A percentile compares a stretch with the other conserved stretches of the same genome.
Evolutionary conservation across 2,888 invertebrate genomes (phyloP).

Genomic region (Xestia sexstrigata): DNA sequence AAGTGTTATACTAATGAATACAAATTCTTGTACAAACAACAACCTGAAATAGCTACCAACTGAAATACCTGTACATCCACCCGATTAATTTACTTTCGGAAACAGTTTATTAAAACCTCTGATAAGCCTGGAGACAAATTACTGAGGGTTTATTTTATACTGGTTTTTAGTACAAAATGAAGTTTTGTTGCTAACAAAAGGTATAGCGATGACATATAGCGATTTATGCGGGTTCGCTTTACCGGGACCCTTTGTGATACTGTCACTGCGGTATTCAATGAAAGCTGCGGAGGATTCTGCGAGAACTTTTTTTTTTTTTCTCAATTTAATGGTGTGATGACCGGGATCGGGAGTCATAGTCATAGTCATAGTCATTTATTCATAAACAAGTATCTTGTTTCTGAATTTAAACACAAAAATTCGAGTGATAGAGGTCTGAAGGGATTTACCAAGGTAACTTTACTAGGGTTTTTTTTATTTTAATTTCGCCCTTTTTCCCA

Average conservation of each 20-base stretch:
- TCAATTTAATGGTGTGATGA: constrained; percentile 29
- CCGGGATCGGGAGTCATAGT: neutral
- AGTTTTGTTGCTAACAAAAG: constrained; percentile 78
- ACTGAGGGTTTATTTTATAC: constrained; percentile 42
- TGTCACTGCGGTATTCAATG: constrained; percentile 75
- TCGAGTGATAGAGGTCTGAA: too few species aligned
- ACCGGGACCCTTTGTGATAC: constrained; percentile 73
- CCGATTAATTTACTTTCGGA: constrained; percentile 58
- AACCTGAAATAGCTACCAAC: constrained; percentile 45
- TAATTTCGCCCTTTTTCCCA: neutral
- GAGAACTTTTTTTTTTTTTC: constrained; percentile 38
- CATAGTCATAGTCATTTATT: too few species aligned
- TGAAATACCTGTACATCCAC: constrained; percentile 59
- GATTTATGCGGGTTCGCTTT: constrained; percentile 77
- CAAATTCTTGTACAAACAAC: constrained; percentile 52
- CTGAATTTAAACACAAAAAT: too few species aligned
- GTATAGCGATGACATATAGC: constrained; percentile 77
- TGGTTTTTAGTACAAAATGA: constrained; percentile 73
- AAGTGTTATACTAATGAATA: constrained; percentile 40
- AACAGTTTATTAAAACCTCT: constrained; percentile 48
- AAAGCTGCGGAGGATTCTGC: constrained; percentile 65
- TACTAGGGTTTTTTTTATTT: too few species aligned
- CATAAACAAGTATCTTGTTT: too few species aligned
- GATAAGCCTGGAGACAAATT: constrained; percentile 19
- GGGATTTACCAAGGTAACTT: neutral